These are phyloP conservation scores for Dasyurus viverrinus DNA, from an alignment of 2,113 vertebrate species.

Conservation along the genomic window DNA sequence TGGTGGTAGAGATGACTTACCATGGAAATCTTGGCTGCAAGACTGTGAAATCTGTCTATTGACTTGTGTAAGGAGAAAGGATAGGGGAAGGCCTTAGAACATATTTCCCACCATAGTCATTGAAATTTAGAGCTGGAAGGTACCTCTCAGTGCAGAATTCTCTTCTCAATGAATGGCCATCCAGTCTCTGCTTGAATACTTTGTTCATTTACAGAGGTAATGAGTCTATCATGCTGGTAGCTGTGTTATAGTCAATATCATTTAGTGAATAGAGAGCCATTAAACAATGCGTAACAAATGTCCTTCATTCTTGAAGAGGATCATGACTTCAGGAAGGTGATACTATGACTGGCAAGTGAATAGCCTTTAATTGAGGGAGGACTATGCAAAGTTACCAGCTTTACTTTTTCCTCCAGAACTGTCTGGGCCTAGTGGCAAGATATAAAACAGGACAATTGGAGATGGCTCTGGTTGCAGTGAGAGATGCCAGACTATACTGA, in stretches of 20 bases:
- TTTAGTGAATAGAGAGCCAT: no score
- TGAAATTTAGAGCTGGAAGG: background rate
- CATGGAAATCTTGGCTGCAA: background rate
- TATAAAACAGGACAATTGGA: no score
- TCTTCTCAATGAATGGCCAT: background rate
- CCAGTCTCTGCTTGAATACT: background rate
- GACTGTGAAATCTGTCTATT: constrained; percentile 20
- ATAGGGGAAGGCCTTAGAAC: background rate
- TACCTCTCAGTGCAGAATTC: background rate
- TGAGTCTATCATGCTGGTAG: background rate
- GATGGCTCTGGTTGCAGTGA: no score
- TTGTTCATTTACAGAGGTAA: background rate
- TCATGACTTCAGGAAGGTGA: no score
- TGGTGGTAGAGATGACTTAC: constrained; percentile 11
- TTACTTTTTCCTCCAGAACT: no score
- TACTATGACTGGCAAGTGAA: no score
- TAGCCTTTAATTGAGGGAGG: no score
- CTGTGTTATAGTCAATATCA: background rate
- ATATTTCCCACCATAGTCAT: background rate
- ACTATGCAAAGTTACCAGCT: no score
- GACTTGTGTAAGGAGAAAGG: constrained; percentile 13
- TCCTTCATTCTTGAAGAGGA: no score
- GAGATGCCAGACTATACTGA: background rate
- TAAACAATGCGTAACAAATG: no score
- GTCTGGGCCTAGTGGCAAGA: no score